These are phyloP conservation scores for Schrankia costaestrigalis DNA, from an alignment of 2,888 invertebrate species.

Conservation along the genomic window DNA sequence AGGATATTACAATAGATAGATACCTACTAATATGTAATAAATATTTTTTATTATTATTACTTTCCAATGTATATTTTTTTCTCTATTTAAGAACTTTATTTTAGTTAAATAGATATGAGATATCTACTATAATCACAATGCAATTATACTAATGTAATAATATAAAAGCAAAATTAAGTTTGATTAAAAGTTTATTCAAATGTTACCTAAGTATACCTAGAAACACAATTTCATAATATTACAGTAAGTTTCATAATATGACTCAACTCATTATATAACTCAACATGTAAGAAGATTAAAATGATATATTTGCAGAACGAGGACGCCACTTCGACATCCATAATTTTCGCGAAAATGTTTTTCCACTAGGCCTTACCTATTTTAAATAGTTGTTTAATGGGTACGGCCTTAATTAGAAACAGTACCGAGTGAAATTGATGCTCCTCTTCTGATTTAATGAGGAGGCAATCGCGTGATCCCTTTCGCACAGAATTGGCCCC, in stretches of 20 bases:
- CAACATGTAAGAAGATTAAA: conserved; percentile 28
- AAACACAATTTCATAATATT: too few relatives aligned
- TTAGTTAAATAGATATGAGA: too few relatives aligned
- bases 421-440: conserved; percentile 66
- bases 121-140: too few relatives aligned
- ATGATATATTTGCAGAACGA: conserved; percentile 40
- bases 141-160: too few relatives aligned
- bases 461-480: conserved; percentile 74
- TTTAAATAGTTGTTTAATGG: conserved; percentile 79
- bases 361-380: conserved; percentile 67
- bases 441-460: conserved; percentile 77
- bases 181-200: too few relatives aligned
- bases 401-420: conserved; percentile 78
- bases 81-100: too few relatives aligned
- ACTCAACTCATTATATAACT: conserved; percentile 16
- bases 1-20: too few relatives aligned
- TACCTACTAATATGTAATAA: too few relatives aligned
- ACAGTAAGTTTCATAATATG: conserved; percentile 6
- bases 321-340: conserved; percentile 52
- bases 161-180: too few relatives aligned
- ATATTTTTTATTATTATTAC: too few relatives aligned
- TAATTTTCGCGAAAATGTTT: conserved; percentile 67
- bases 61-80: too few relatives aligned
- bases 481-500: conserved; percentile 75
- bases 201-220: too few relatives aligned